These are phyloP conservation scores for Seira sanloemensis DNA, from an alignment of 2,888 invertebrate genomes.

Conservation along the genomic window DNA sequence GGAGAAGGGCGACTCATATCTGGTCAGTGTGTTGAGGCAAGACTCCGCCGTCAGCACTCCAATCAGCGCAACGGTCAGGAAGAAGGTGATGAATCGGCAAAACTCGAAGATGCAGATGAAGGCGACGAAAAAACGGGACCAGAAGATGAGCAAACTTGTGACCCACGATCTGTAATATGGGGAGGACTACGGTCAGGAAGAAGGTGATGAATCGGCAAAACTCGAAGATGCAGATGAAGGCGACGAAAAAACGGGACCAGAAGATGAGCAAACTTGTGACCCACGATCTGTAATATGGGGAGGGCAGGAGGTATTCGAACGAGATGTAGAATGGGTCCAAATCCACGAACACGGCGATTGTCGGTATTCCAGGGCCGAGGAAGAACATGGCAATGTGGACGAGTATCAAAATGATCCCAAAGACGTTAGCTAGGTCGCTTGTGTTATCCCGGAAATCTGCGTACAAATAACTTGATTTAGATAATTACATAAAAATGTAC, in stretches of 20 bases:
- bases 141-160: background rate
- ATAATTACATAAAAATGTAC: no score
- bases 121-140: conserved; percentile 2
- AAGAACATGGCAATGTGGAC: background rate
- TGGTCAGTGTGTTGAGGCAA: background rate
- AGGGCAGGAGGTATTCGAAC: conserved; percentile 18
- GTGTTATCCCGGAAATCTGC: background rate
- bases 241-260: conserved; percentile 1
- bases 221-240: background rate
- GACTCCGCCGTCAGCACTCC: no score
- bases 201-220: no score
- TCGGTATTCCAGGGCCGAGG: background rate
- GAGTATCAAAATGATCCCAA: background rate
- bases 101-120: background rate
- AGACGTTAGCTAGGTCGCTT: background rate
- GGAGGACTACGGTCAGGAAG: no score
- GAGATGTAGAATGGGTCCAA: conserved; percentile 32
- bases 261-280: background rate
- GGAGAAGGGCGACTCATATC: background rate
- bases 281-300: background rate
- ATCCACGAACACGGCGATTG: background rate
- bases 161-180: no score
- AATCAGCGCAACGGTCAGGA: no score
- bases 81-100: no score
- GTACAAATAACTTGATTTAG: background rate